Evolutionary conservation across 1,140 invertebrate genomes (phyloP).

Genomic region (Pseudomyrmex sp.): DNA sequence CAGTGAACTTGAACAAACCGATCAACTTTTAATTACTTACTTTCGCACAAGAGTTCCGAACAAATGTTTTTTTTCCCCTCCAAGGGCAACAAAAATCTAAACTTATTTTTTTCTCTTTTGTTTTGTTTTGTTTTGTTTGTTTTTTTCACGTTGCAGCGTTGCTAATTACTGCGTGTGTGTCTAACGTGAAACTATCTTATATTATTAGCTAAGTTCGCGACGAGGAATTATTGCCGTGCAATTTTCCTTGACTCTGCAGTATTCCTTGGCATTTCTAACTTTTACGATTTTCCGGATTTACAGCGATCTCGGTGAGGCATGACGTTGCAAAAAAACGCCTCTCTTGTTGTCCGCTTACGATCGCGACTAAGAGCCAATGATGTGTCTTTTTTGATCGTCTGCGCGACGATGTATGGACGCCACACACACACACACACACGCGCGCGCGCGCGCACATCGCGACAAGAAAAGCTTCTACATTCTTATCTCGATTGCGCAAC

Average conservation of each 20-base stretch:
- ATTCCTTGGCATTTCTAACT: background rate
- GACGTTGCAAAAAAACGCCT: background rate
- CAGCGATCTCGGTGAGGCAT: background rate
- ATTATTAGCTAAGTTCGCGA: background rate
- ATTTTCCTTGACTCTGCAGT: background rate
- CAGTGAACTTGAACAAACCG: too few species aligned
- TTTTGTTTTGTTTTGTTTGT: too few species aligned
- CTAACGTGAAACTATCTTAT: background rate
- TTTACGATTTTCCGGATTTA: conserved; percentile 5
- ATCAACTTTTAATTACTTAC: too few species aligned
- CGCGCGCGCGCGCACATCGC: background rate
- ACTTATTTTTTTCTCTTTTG: too few species aligned
- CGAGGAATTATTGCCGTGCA: background rate
- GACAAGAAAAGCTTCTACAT: background rate
- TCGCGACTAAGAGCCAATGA: conserved; percentile 1
- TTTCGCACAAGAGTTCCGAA: too few species aligned
- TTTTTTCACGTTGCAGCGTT: background rate
- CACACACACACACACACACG: too few species aligned
- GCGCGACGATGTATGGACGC: background rate
- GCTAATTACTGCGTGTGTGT: too few species aligned
- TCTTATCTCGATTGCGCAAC: conserved; percentile 47
- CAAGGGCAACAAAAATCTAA: too few species aligned
- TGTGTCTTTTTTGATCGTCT: background rate
- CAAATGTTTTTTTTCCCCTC: too few species aligned
- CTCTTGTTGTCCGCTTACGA: background rate